A percentile compares a stretch with the other conserved stretches of the same genome.
These are phyloP conservation scores for Hormaphis cornu DNA, from an alignment of 1,140 invertebrate genomes.

Conservation along the genomic window DNA sequence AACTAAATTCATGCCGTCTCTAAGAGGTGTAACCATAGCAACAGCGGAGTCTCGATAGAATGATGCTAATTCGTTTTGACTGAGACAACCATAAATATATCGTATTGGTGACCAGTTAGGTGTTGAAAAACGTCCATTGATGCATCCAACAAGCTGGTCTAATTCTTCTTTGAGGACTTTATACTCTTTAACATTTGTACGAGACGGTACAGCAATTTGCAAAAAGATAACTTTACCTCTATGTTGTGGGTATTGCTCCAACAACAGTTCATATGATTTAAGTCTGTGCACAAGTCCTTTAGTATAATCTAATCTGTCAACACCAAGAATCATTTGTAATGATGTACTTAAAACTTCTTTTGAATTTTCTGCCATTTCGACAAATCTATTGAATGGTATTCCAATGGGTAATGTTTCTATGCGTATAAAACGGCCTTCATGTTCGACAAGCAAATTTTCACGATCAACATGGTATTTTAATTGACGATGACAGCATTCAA, in stretches of 20 bases:
- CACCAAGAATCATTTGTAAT: slow-evolving; percentile 67
- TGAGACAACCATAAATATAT: slow-evolving; percentile 86
- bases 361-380: slow-evolving; percentile 66
- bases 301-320: slow-evolving; percentile 82
- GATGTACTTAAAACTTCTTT: slow-evolving; percentile 52
- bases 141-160: slow-evolving; percentile 75
- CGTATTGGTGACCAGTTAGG: slow-evolving; percentile 84
- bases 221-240: slow-evolving; percentile 70
- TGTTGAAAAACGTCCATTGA: slow-evolving; percentile 76
- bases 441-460: slow-evolving; percentile 73
- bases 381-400: slow-evolving; percentile 78
- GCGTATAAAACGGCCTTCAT: slow-evolving; percentile 71
- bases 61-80: slow-evolving; percentile 71
- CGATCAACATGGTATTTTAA: slow-evolving; percentile 77
- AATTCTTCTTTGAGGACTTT: slow-evolving; percentile 84
- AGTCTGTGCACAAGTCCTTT: slow-evolving; percentile 58
- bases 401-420: slow-evolving; percentile 74
- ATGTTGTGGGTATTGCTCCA: slow-evolving; percentile 78
- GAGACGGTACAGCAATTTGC: slow-evolving; percentile 78
- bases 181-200: slow-evolving; percentile 83
- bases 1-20: slow-evolving; percentile 88
- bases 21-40: slow-evolving; percentile 71
- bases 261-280: slow-evolving; percentile 68
- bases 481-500: slow-evolving; percentile 78
- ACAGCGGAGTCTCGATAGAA: slow-evolving; percentile 77